Base-by-base conservation (phyloP, 2,888 invertebrate species). In the Rotaria magnacalcarata region DNA sequence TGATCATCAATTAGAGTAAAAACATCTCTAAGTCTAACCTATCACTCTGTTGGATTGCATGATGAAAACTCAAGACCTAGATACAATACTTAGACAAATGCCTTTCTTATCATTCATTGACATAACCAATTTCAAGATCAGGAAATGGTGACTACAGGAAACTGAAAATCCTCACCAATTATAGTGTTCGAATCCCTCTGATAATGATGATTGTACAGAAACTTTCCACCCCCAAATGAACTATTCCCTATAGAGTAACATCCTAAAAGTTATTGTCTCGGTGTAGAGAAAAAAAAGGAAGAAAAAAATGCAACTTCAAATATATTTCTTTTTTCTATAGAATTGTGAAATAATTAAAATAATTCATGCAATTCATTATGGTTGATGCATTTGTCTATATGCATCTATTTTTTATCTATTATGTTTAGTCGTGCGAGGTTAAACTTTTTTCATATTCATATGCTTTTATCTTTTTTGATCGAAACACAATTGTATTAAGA, bases 131-230 rank as follows among this genome's bases (percentile, higher is more conserved):
- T 27, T 67, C 16, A 2, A 67, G 34, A 67, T 67, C 19, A 67
- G 67, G 67, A 67, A 67, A 67, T 27, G 34, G 67, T 41, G 67
- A 67, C 67, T 34, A 67, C 34, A 67, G 67, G 67, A 67, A 67
- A 67, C 67, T 34, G 67, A 67, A 67, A 67, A 67, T 67, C 67
- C 67, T 67, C 67, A 67, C 67, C 34, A 67, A 67, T 67, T 67
- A 67, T 34, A 67, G 67, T 67, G 67, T 67, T 67, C 67, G 67
- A 67, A 67, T 34, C 67, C 67, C 34, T 67, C 34, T 67, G 67
- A 67, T 67, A 34, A 67, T 67, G 67, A 67, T 67, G 67, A 67
- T 67, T 67, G 67, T 67, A 27, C 19, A 67, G 67, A 67, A 34
- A 67, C 67, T 10, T 67, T 67, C 34, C 34, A 67, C 67, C 8